phyloP scores from a whole-genome alignment of 2,888 invertebrate genomes.

The Caenorhabditis sp. region DNA sequence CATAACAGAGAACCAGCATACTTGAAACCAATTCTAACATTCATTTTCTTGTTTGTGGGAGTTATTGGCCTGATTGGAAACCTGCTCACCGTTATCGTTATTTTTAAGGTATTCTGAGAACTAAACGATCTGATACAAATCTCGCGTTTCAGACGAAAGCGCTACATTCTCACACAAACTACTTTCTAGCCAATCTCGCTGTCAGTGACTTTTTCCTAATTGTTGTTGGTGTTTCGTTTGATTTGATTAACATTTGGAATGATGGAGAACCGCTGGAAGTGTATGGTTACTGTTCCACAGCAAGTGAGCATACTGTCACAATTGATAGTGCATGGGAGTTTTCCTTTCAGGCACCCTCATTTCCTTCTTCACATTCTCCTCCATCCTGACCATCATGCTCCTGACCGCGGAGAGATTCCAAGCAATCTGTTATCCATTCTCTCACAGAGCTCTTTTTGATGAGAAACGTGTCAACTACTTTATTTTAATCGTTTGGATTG shows the following conservation, averaged over 20 bases:
- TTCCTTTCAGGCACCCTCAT: constrained; percentile 75
- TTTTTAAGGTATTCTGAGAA: constrained; percentile 60
- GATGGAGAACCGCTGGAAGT: constrained; percentile 71
- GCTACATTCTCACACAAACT: constrained; percentile 81
- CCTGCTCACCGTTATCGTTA: constrained; percentile 75
- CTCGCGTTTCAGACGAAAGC: constrained; percentile 69
- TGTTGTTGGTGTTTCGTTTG: constrained; percentile 81
- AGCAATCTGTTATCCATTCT: constrained; percentile 82
- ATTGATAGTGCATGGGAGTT: background rate
- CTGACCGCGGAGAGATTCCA: constrained; percentile 79
- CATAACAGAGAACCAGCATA: constrained; percentile 39
- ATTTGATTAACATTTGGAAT: constrained; percentile 79
- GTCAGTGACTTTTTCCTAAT: constrained; percentile 75
- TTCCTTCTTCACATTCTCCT: constrained; percentile 81
- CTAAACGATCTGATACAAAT: background rate
- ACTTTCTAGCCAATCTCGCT: constrained; percentile 81
- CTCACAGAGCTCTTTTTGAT: constrained; percentile 66
- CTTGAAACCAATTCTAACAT: constrained; percentile 71
- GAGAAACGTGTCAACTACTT: constrained; percentile 69
- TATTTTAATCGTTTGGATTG: constrained; percentile 77
- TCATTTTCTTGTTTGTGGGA: constrained; percentile 78
- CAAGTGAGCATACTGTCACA: constrained; percentile 64
- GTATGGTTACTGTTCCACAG: constrained; percentile 78
- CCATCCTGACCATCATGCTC: constrained; percentile 80
- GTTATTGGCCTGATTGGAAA: constrained; percentile 79